phyloP scores from a whole-genome alignment of 2,888 invertebrate genomes.

The Sericinus montela region DNA sequence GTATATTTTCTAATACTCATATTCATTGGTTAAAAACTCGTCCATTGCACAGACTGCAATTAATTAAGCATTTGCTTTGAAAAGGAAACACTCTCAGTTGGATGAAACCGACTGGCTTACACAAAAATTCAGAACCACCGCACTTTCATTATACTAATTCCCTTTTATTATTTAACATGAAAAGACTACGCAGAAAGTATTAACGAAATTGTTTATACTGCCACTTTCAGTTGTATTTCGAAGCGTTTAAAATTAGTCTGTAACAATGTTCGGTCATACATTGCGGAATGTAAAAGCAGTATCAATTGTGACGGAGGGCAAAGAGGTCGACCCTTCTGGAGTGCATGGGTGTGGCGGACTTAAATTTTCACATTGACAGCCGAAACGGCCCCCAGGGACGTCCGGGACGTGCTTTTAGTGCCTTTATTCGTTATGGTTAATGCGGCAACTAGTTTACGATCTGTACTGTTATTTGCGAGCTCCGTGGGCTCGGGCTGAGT shows the following conservation, averaged over 20 bases:
- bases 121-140: conserved; percentile 11
- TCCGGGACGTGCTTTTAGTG: conserved; percentile 71
- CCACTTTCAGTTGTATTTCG: background rate
- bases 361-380: conserved; percentile 79
- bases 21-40: no score
- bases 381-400: conserved; percentile 75
- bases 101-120: conserved; percentile 7
- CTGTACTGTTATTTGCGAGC: conserved; percentile 69
- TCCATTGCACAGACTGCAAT: no score
- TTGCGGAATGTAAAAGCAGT: conserved; percentile 41
- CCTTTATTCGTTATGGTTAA: conserved; percentile 79
- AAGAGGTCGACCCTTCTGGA: conserved; percentile 69
- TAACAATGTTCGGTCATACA: conserved; percentile 32
- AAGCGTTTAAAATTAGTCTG: conserved; percentile 1
- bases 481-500: conserved; percentile 36
- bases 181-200: conserved; percentile 2
- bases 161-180: conserved; percentile 5
- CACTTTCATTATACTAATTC: conserved; percentile 1
- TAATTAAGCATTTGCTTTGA: conserved; percentile 3
- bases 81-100: conserved; percentile 10
- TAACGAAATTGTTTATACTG: conserved; percentile 6
- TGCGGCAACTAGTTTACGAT: conserved; percentile 74
- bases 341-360: conserved; percentile 76
- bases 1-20: no score
- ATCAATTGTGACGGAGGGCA: conserved; percentile 75